Percentiles rank a stretch among this genome's conserved stretches.
phyloP scores from a whole-genome alignment of 2,888 invertebrate species.

The Charanyca ferruginea region DNA sequence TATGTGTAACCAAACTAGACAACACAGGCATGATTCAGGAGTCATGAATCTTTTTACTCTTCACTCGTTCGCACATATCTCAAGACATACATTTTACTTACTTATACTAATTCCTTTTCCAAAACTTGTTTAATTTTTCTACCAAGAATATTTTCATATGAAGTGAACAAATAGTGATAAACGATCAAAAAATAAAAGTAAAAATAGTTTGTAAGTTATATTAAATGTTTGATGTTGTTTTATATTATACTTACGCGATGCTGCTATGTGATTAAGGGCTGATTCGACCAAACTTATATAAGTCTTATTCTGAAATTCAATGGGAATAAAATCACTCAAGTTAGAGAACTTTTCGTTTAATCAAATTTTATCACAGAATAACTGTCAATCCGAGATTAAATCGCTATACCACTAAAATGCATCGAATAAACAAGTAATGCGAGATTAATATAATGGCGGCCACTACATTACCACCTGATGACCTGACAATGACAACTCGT shows the following conservation, averaged over 20 bases:
- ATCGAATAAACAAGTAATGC: too few relatives aligned
- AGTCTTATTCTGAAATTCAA: too few relatives aligned
- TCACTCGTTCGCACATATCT: slow-evolving; percentile 2
- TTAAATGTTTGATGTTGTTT: not conserved
- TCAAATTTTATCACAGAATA: too few relatives aligned
- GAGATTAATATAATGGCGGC: too few relatives aligned
- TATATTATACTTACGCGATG: slow-evolving; percentile 19
- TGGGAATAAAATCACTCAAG: too few relatives aligned
- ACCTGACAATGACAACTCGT: too few relatives aligned
- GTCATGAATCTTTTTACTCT: slow-evolving; percentile 24
- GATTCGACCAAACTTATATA: too few relatives aligned
- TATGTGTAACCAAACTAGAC: slow-evolving; percentile 58
- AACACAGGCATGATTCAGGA: slow-evolving; percentile 35
- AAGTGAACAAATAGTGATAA: not conserved
- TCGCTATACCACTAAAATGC: too few relatives aligned
- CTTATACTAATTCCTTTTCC: not conserved
- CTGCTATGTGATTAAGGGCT: not conserved
- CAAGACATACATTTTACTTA: slow-evolving; percentile 9
- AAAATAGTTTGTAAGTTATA: too few relatives aligned
- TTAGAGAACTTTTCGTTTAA: too few relatives aligned
- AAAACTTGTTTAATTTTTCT: not conserved
- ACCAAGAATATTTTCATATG: not conserved
- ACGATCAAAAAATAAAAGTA: not conserved
- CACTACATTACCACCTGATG: too few relatives aligned
- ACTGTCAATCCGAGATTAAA: too few relatives aligned